Percentiles rank a stretch among this genome's conserved stretches.
Evolutionary conservation across 2,888 invertebrate species (phyloP).

Genomic region (Chrysina gloriosa): DNA sequence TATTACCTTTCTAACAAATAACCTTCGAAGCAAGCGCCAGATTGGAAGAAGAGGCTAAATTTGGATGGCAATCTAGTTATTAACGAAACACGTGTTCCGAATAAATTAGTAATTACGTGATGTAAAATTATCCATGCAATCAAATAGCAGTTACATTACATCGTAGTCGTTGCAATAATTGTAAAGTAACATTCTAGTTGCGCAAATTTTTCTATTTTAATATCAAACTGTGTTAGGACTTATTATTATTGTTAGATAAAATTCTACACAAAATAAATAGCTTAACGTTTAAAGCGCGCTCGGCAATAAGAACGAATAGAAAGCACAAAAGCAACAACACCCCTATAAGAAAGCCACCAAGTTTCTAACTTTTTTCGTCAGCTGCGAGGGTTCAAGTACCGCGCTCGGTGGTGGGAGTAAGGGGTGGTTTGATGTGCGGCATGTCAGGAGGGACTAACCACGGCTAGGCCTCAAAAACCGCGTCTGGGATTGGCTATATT

Average conservation of each 20-base stretch:
- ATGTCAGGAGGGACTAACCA: constrained; percentile 66
- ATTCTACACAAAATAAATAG: neutral
- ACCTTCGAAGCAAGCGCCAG: no score
- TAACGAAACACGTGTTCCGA: no score
- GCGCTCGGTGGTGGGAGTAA: constrained; percentile 50
- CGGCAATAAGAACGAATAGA: constrained; percentile 13
- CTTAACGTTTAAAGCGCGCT: neutral
- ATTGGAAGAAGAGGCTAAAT: no score
- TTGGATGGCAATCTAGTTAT: neutral
- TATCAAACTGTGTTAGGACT: no score
- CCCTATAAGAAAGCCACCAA: constrained; percentile 33
- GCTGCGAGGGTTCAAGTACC: constrained; percentile 36
- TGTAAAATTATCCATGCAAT: no score
- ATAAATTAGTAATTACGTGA: no score
- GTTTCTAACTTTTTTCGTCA: constrained; percentile 36
- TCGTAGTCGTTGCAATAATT: no score
- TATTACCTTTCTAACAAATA: no score
- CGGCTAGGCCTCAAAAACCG: constrained; percentile 67
- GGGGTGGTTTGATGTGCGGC: constrained; percentile 63
- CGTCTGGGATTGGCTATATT: constrained; percentile 65
- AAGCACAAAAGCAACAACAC: constrained; percentile 14
- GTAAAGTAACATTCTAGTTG: no score
- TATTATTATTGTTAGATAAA: neutral
- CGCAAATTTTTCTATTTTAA: no score
- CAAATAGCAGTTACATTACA: no score